These are phyloP conservation scores for Emydocephalus ijimae DNA, from an alignment of 2,113 vertebrate species.

Conservation along the genomic window DNA sequence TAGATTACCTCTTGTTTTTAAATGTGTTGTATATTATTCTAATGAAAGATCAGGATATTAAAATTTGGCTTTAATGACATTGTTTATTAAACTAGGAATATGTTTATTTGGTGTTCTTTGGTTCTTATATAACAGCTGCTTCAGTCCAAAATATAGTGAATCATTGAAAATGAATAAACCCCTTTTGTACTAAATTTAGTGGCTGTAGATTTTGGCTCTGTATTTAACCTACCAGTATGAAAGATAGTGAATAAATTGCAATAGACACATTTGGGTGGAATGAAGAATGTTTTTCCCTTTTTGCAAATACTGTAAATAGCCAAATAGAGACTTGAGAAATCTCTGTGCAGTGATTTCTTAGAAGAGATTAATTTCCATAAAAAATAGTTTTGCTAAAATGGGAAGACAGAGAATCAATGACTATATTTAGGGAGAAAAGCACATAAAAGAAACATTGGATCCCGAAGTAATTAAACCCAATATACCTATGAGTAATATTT, in stretches of 20 bases:
- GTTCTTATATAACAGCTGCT: slow-evolving; percentile 43
- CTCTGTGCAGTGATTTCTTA: slow-evolving; percentile 11
- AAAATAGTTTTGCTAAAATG: not conserved
- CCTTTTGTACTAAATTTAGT: slow-evolving; percentile 47
- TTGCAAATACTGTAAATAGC: not conserved
- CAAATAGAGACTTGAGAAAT: not conserved
- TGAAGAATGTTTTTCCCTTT: not conserved
- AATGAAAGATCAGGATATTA: not conserved
- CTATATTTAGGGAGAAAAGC: not conserved
- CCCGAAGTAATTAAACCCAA: not conserved
- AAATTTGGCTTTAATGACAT: slow-evolving; percentile 38
- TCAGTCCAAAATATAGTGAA: not conserved
- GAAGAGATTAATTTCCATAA: not conserved
- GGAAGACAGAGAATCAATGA: not conserved
- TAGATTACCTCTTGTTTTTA: not conserved
- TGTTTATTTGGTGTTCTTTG: slow-evolving; percentile 29
- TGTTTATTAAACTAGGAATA: slow-evolving; percentile 42
- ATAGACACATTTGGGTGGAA: slow-evolving; percentile 30
- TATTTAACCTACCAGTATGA: slow-evolving; percentile 53
- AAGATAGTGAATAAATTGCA: slow-evolving; percentile 34
- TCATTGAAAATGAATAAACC: slow-evolving; percentile 33
- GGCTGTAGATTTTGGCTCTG: slow-evolving; percentile 48
- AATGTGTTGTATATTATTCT: not conserved
- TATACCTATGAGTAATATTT: not conserved
- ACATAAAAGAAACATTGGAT: not conserved